Evolutionary conservation across 2,888 invertebrate species (phyloP).

Genomic region (Taphrorychus bicolor): DNA sequence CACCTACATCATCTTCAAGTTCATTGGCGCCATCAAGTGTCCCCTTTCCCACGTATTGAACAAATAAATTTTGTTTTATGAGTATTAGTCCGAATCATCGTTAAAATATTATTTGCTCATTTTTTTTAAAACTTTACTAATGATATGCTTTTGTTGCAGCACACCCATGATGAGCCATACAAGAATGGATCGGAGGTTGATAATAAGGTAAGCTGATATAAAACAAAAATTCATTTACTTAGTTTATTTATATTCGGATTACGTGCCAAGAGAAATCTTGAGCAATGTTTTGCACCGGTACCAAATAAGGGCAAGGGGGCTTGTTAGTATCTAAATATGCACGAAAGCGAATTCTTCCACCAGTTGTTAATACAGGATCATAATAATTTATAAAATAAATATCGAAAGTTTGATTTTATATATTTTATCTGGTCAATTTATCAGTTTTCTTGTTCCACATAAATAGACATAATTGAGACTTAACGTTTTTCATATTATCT

Average conservation of each 20-base stretch:
- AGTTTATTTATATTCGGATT: no score
- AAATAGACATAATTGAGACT: not conserved
- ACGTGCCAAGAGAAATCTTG: no score
- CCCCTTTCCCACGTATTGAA: not conserved
- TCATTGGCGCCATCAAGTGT: slow-evolving; percentile 20
- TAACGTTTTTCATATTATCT: not conserved
- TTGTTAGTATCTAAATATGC: not conserved
- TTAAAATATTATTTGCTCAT: no score
- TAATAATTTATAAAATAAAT: not conserved
- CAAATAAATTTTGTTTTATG: not conserved
- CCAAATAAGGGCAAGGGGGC: not conserved
- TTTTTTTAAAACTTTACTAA: no score
- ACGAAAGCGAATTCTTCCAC: not conserved
- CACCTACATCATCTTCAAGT: slow-evolving; percentile 22
- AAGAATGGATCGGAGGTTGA: slow-evolving; percentile 59
- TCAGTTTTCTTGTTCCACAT: not conserved
- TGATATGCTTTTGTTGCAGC: slow-evolving; percentile 57
- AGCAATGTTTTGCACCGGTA: not conserved
- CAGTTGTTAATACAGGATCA: not conserved
- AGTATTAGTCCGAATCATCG: no score
- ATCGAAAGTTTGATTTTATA: not conserved
- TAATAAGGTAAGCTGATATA: slow-evolving; percentile 57
- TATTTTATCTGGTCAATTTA: not conserved
- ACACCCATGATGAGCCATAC: slow-evolving; percentile 60
- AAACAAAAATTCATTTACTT: no score